Conservation (phyloP, 2,888 invertebrate species). For the Fabriciana adippe region DNA sequence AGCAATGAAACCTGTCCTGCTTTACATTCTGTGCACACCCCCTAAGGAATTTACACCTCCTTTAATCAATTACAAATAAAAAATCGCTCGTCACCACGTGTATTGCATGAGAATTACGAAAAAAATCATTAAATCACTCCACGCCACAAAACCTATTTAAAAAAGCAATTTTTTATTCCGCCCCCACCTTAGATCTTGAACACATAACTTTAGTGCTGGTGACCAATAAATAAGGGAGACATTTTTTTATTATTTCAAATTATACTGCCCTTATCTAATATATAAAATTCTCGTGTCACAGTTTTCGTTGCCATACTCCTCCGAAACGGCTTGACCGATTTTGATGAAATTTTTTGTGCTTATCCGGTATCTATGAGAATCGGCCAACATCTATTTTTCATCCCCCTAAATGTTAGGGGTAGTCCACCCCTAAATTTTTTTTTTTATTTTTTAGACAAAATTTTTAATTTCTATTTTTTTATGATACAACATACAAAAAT, state of each 20-base stretch:
- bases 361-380: no score
- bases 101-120: conserved; percentile 65
- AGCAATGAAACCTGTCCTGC: conserved; percentile 26
- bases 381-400: no score
- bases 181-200: conserved; percentile 48
- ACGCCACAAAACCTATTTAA: conserved; percentile 74
- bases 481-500: no score
- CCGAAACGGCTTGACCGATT: no score
- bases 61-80: conserved; percentile 76
- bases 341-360: no score
- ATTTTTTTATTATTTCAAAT: neutral
- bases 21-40: conserved; percentile 64
- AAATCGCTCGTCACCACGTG: conserved; percentile 68
- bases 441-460: no score
- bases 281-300: no score
- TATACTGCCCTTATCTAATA: no score
- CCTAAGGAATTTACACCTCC: conserved; percentile 66
- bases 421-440: no score
- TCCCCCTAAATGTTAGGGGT: no score
- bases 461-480: no score
- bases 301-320: no score
- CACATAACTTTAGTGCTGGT: conserved; percentile 50
- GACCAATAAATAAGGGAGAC: conserved; percentile 34
- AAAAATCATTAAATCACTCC: conserved; percentile 77
- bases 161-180: conserved; percentile 75